These are phyloP conservation scores for Syngnathus floridae DNA, from an alignment of 2,113 vertebrate genomes.

Conservation along the genomic window DNA sequence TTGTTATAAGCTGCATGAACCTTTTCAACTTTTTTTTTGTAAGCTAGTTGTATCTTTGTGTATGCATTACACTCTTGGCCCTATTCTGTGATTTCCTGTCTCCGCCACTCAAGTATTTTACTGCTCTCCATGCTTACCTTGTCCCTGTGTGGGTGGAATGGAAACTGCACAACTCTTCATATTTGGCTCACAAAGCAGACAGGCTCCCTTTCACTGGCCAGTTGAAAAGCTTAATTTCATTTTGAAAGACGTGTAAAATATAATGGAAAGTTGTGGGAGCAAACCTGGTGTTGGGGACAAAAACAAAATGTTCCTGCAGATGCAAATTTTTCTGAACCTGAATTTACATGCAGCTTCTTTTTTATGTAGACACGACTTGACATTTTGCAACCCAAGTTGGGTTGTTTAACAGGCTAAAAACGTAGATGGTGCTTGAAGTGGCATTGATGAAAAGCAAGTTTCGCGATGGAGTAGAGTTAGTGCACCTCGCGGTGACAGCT, in stretches of 20 bases:
- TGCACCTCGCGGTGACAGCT: constrained; percentile 32
- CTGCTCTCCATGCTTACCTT: constrained; percentile 25
- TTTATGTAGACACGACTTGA: neutral
- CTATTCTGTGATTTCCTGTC: constrained; percentile 13
- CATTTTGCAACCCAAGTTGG: neutral
- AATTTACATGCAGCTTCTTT: neutral
- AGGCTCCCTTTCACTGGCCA: constrained; percentile 22
- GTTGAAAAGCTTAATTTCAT: constrained; percentile 15
- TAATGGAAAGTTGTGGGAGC: constrained; percentile 10
- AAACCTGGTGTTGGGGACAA: neutral
- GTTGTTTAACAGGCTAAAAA: neutral
- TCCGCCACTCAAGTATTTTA: constrained; percentile 18
- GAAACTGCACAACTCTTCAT: constrained; percentile 23
- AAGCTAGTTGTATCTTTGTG: constrained; percentile 14
- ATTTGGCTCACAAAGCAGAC: constrained; percentile 24
- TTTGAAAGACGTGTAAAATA: constrained; percentile 16
- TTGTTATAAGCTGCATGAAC: neutral
- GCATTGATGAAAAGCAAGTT: constrained; percentile 25
- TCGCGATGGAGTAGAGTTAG: neutral
- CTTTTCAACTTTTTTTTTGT: constrained; percentile 9
- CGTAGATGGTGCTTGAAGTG: constrained; percentile 5
- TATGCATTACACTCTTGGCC: constrained; percentile 8
- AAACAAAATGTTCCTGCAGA: neutral
- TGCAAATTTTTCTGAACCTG: neutral
- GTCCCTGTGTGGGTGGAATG: constrained; percentile 29